Evolutionary conservation across 2,888 invertebrate species (phyloP).

Genomic region (Agrochola macilenta): DNA sequence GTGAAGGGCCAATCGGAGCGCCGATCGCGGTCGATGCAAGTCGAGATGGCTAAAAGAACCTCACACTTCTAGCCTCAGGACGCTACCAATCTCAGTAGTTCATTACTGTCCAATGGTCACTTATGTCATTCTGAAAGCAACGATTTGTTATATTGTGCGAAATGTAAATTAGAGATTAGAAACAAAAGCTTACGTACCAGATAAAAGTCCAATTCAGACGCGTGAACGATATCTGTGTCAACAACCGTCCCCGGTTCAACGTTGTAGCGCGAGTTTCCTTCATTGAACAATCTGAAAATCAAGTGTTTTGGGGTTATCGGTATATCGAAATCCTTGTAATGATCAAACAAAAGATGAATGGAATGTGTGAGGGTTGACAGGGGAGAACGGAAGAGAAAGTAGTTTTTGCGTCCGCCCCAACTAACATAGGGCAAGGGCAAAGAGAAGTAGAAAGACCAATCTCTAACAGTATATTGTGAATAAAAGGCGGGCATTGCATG

Average conservation of each 20-base stretch:
- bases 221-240: slow-evolving; percentile 96
- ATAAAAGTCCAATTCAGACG: slow-evolving; percentile 96
- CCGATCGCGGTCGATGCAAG: too few species aligned
- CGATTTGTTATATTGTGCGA: not conserved
- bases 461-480: not conserved
- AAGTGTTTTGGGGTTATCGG: not conserved
- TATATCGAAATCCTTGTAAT: not conserved
- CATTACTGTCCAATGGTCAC: not conserved
- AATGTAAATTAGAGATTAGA: too few species aligned
- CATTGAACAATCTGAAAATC: slow-evolving; percentile 79
- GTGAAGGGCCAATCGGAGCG: too few species aligned
- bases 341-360: not conserved
- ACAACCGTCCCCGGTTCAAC: slow-evolving; percentile 97
- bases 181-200: slow-evolving; percentile 89
- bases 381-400: not conserved
- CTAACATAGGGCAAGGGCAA: too few species aligned
- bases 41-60: too few species aligned
- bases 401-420: not conserved
- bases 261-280: slow-evolving; percentile 69
- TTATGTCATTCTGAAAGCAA: not conserved
- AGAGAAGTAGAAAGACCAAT: not conserved
- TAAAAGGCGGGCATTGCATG: not conserved
- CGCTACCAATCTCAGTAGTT: not conserved
- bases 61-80: not conserved
- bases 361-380: not conserved